Conservation (phyloP, 2,113 vertebrate species). For the Orthonyx spaldingii region DNA sequence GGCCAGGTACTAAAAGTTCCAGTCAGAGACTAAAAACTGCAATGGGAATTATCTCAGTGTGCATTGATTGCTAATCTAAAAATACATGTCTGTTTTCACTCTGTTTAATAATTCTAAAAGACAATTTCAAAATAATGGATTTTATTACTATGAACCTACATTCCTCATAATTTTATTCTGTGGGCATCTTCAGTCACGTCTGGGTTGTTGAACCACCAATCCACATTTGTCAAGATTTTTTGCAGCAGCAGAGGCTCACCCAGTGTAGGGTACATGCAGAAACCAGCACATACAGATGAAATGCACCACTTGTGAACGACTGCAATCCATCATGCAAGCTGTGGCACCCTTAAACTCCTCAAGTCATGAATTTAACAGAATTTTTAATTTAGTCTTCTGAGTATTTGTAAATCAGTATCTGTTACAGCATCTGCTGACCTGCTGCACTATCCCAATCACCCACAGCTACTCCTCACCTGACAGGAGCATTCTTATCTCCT, state of each 20-base stretch:
- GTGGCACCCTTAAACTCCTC: not conserved
- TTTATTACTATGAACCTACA: not conserved
- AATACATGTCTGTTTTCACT: not conserved
- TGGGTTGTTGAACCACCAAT: not conserved
- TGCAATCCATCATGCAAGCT: not conserved
- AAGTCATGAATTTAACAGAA: not conserved
- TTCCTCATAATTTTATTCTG: not conserved
- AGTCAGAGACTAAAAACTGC: not conserved
- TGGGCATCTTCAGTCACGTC: not conserved
- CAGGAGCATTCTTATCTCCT: not conserved
- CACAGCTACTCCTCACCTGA: not conserved
- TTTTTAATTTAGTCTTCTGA: not conserved
- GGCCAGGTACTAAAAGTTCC: not conserved
- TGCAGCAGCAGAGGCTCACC: not conserved
- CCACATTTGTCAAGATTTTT: not conserved
- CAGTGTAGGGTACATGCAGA: not conserved
- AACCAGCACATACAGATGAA: not conserved
- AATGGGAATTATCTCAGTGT: not conserved
- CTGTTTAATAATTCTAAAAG: not conserved
- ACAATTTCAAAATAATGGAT: not conserved
- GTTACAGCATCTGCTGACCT: constrained; percentile 7
- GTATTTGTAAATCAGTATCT: not conserved
- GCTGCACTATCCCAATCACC: not conserved
- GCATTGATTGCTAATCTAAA: not conserved
- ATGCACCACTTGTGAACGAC: not conserved